Base-by-base conservation (phyloP, 2,797 vertebrate species). In the Aeoliscus strigatus region DNA sequence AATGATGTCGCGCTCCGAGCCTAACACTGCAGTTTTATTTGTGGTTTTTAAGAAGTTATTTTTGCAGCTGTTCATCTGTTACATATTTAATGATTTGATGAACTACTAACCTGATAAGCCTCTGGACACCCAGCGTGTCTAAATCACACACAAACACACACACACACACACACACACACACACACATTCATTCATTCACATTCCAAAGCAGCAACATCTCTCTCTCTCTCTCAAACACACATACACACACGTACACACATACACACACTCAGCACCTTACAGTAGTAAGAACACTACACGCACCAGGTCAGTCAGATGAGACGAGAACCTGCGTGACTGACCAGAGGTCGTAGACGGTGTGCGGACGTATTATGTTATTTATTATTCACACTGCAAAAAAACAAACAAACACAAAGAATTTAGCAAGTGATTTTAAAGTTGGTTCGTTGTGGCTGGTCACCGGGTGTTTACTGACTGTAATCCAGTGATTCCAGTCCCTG, bases 41-140 rank as follows among this genome's bases (percentile, higher is more conserved):
- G 49, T 77, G 66, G 45, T 67, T 73, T 77, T 74, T 52, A 61
- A 61, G 59, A 63, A 59, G 52, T 79, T 75, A 39, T 70, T 82
- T 82, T 81, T 74, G 66, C 58, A 64, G 9, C 48, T 65, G 50
- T 61, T 67, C 32, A 47, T 51, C 51, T 70, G 53, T 74, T 63
- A 33, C 25, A 29, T 74, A 68, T 79, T 70, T 75, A 75, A 75
- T 53, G 43, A 68, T 58, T 41, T 67, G 57, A 73, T 59, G 44
- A 67, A 40, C 60, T 71, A 77, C 77, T 81, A 78, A 83, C 80
- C 72, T 54, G 31, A 68, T 46, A 51, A 61, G 75, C 77, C 75
- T 77, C 71, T 25, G 73, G 67, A 78, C 47, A n/a, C 60, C 25
- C 4, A 7, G n/a, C n/a, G n/a, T n/a, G n/a, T n/a, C n/a, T n/a